Evolutionary conservation across 1,140 invertebrate species (phyloP).

Genomic region (Drosophila sechellia): DNA sequence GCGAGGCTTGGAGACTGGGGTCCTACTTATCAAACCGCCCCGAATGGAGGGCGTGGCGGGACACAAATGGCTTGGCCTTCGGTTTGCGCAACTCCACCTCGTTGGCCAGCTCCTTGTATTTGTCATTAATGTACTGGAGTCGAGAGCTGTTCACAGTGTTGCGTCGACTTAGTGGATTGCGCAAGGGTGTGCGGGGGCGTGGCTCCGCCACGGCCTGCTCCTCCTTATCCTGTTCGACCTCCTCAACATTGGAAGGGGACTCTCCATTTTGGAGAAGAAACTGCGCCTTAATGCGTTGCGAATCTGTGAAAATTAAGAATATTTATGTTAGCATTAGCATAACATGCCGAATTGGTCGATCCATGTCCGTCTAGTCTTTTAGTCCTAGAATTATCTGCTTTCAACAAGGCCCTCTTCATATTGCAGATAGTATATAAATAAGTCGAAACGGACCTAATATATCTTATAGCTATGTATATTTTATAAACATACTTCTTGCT

Average conservation of each 20-base stretch:
- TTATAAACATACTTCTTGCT: too few relatives aligned
- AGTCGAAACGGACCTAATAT: too few relatives aligned
- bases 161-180: constrained; percentile 52
- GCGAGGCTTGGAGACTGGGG: too few relatives aligned
- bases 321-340: too few relatives aligned
- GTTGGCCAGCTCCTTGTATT: constrained; percentile 30
- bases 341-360: too few relatives aligned
- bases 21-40: constrained; percentile 46
- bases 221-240: background rate
- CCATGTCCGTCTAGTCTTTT: too few relatives aligned
- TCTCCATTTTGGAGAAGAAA: background rate
- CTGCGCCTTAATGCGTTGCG: background rate
- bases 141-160: constrained; percentile 45
- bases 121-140: constrained; percentile 54
- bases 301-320: background rate
- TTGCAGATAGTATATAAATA: too few relatives aligned
- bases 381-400: too few relatives aligned
- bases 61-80: constrained; percentile 32
- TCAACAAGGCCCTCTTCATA: too few relatives aligned
- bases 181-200: constrained; percentile 4
- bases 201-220: background rate
- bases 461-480: too few relatives aligned
- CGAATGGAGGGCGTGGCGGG: constrained; percentile 42
- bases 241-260: background rate
- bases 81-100: constrained; percentile 30